Base-by-base conservation (phyloP, 2,888 invertebrate genomes). In the Adineta ricciae region DNA sequence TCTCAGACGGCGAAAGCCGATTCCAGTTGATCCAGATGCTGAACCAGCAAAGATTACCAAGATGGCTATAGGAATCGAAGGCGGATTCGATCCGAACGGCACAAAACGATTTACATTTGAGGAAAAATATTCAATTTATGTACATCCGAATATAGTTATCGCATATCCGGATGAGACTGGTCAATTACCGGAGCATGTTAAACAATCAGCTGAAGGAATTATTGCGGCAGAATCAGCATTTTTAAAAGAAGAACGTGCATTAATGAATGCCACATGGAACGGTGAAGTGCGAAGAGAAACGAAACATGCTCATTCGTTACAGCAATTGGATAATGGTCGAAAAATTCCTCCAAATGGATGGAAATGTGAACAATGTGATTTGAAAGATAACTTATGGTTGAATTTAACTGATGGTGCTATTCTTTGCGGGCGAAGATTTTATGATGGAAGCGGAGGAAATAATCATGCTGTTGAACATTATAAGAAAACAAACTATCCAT, bases 361-460 rank as follows among this genome's bases (percentile, higher is more conserved):
- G 97, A 93, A 94, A 89, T 87, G 87, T 83, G 93, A 94, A 89
- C 94, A 94, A 88, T 99, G 99, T 90, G 96, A 96, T 88, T 92
- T 96, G 87, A 94, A 94, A 27, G 94, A 93, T 88, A 99, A 99
- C 91, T 92, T 99, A 5, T 99, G 99, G 99, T 91, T 99, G 84
- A 99, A 99, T 92, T 92, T 99, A 83, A 96, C 96, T 0, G 98
- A 99, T 89, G 99, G 98, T 2, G 92, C 94, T 7, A 94, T 99
- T 87, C 91, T 96, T 32, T 98, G 98, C 90, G 98, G 98, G 0
- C 92, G 98, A 73, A 93, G 93, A 88, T 96, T 94, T 91, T 95
- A 94, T 87, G 96, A 96, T 64, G 85, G 85, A 27, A 83, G 82
- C 21, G 84, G 86, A 0, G 99, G 99, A 38, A 99, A 99, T 89